Conservation (phyloP, 2,797 vertebrate species). For the Columba guinea region DNA sequence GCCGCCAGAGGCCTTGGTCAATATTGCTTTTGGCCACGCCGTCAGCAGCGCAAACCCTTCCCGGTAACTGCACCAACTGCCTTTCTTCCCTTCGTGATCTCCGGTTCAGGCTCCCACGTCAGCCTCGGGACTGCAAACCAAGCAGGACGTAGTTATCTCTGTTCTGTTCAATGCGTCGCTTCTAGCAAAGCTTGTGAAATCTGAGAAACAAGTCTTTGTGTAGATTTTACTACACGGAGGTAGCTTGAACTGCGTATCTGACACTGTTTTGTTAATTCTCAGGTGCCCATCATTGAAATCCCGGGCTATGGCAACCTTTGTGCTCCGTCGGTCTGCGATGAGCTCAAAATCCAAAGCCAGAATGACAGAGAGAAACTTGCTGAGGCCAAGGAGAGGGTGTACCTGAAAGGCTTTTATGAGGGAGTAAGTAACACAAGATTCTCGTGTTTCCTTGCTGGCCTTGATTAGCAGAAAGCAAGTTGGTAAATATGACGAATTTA, state of each 20-base stretch:
- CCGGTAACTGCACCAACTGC: not conserved
- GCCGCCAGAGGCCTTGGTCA: not conserved
- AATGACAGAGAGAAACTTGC: conserved; percentile 95
- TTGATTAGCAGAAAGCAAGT: not conserved
- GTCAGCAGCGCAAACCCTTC: too few relatives aligned
- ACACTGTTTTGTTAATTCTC: not conserved
- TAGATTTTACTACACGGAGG: not conserved
- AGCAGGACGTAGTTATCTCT: not conserved
- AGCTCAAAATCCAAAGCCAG: conserved; percentile 97
- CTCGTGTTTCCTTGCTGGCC: not conserved
- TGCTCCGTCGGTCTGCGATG: conserved; percentile 89
- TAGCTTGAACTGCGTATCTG: not conserved
- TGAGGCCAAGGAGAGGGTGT: conserved; percentile 95
- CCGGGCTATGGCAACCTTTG: conserved; percentile 92
- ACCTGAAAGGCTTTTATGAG: conserved; percentile 97
- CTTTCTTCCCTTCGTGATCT: not conserved
- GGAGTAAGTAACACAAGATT: conserved; percentile 84
- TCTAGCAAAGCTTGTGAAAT: not conserved
- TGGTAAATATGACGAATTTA: not conserved
- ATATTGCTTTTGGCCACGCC: not conserved
- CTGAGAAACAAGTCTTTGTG: not conserved
- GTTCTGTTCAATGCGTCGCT: not conserved
- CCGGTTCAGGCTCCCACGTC: not conserved
- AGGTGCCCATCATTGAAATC: conserved; percentile 95
- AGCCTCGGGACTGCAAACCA: not conserved